phyloP scores from a whole-genome alignment of 2,888 invertebrate species.

The Drosophila percnosoma region DNA sequence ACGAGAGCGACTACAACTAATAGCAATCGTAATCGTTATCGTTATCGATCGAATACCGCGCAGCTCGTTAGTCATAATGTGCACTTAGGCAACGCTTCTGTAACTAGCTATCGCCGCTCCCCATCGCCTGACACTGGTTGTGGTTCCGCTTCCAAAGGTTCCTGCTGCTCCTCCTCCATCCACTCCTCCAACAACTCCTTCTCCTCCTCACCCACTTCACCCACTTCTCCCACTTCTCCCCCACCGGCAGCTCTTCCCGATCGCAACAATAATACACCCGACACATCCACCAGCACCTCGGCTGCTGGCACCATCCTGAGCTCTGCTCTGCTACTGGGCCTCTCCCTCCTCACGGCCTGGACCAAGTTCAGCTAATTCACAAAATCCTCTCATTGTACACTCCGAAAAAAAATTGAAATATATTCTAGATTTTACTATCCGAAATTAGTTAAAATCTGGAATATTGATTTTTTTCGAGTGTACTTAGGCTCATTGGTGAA shows the following conservation, averaged over 20 bases:
- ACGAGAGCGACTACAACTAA: constrained; percentile 28
- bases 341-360: constrained; percentile 82
- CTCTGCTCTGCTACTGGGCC: constrained; percentile 81
- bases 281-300: constrained; percentile 48
- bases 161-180: constrained; percentile 25
- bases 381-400: constrained; percentile 1
- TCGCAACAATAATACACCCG: constrained; percentile 44
- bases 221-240: constrained; percentile 20
- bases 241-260: constrained; percentile 7
- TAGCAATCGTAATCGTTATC: constrained; percentile 59
- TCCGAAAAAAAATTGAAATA: background rate
- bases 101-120: constrained; percentile 65
- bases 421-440: background rate
- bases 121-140: constrained; percentile 64
- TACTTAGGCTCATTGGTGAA: constrained; percentile 40
- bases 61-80: constrained; percentile 72
- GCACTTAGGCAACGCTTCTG: constrained; percentile 79
- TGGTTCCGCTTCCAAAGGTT: constrained; percentile 70
- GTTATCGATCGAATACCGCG: constrained; percentile 71
- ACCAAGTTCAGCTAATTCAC: constrained; percentile 63
- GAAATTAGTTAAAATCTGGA: background rate
- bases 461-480: constrained; percentile 10
- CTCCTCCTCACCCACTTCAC: constrained; percentile 28
- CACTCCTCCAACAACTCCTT: constrained; percentile 6
- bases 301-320: constrained; percentile 85